Percentiles rank a stretch among this genome's conserved stretches.
These are phyloP conservation scores for Manacus vitellinus DNA, from an alignment of 2,113 vertebrate genomes.

Conservation along the genomic window DNA sequence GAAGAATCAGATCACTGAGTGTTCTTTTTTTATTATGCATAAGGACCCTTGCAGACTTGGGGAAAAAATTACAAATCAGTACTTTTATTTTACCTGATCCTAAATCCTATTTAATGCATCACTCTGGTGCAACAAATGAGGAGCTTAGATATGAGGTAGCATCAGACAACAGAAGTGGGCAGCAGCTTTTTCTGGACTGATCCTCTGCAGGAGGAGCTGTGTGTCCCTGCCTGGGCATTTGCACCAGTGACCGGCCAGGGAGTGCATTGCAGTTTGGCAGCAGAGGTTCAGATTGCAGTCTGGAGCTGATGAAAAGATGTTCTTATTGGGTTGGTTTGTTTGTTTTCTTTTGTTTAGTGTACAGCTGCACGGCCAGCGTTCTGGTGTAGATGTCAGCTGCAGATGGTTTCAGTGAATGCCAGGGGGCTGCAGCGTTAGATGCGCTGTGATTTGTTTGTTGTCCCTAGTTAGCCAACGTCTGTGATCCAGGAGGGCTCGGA, in stretches of 20 bases:
- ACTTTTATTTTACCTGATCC: background rate
- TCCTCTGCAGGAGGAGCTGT: fast-evolving
- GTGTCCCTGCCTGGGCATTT: background rate
- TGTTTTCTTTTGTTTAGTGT: too few species aligned
- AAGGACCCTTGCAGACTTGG: background rate
- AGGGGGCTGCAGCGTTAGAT: fast-evolving
- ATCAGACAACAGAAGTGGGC: background rate
- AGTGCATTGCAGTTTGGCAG: background rate
- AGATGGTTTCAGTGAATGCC: fast-evolving
- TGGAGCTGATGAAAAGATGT: background rate
- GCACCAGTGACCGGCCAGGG: background rate
- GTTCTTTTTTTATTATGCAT: background rate
- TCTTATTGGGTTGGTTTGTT: background rate
- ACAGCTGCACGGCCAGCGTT: fast-evolving
- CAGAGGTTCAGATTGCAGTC: background rate
- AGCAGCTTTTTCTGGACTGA: background rate
- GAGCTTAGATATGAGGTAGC: background rate
- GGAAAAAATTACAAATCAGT: fast-evolving
- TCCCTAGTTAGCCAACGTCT: background rate
- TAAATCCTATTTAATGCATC: background rate
- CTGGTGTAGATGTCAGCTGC: background rate
- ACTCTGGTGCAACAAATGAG: background rate
- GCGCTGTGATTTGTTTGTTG: fast-evolving
- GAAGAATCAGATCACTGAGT: background rate
- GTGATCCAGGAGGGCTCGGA: fast-evolving